These are phyloP conservation scores for Microctenopoma steveboyesi DNA, from an alignment of 2,797 vertebrate genomes.

Conservation along the genomic window DNA sequence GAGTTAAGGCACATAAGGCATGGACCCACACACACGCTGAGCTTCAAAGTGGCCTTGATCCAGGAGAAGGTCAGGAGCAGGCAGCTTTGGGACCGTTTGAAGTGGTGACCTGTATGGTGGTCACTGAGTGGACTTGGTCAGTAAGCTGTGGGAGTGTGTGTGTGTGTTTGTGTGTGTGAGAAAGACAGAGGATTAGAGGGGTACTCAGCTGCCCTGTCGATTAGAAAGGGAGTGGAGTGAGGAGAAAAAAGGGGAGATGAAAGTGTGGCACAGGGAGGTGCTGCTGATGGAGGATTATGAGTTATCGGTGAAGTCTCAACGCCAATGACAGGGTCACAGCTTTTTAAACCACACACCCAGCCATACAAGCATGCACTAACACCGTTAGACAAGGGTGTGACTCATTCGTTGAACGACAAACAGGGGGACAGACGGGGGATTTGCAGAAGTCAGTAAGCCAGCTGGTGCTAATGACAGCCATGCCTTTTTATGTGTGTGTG, in stretches of 20 bases:
- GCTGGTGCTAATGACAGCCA: slow-evolving; percentile 43
- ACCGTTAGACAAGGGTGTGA: slow-evolving; percentile 36
- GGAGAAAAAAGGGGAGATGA: slow-evolving; percentile 62
- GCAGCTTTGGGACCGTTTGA: slow-evolving; percentile 65
- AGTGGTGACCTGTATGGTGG: slow-evolving; percentile 67
- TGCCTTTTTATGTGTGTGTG: slow-evolving; percentile 3
- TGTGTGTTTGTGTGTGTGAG: slow-evolving; percentile 8
- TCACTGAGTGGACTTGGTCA: slow-evolving; percentile 64
- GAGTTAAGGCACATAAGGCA: slow-evolving; percentile 25
- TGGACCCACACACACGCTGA: slow-evolving; percentile 25
- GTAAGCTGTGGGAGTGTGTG: slow-evolving; percentile 44
- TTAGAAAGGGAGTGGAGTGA: slow-evolving; percentile 48
- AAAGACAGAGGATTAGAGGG: slow-evolving; percentile 54
- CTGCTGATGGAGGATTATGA: slow-evolving; percentile 70
- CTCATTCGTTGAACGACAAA: slow-evolving; percentile 33
- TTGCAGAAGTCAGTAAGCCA: slow-evolving; percentile 46
- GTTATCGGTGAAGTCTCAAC: slow-evolving; percentile 46
- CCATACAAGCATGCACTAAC: slow-evolving; percentile 13
- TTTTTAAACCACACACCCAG: slow-evolving; percentile 47
- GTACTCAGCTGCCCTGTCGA: slow-evolving; percentile 56
- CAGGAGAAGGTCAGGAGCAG: slow-evolving; percentile 73
- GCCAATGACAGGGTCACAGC: slow-evolving; percentile 55
- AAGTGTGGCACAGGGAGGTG: slow-evolving; percentile 59
- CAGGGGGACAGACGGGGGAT: slow-evolving; percentile 31
- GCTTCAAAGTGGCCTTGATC: slow-evolving; percentile 78